phyloP scores from a whole-genome alignment of 2,113 vertebrate genomes.

The Seriola quinqueradiata region DNA sequence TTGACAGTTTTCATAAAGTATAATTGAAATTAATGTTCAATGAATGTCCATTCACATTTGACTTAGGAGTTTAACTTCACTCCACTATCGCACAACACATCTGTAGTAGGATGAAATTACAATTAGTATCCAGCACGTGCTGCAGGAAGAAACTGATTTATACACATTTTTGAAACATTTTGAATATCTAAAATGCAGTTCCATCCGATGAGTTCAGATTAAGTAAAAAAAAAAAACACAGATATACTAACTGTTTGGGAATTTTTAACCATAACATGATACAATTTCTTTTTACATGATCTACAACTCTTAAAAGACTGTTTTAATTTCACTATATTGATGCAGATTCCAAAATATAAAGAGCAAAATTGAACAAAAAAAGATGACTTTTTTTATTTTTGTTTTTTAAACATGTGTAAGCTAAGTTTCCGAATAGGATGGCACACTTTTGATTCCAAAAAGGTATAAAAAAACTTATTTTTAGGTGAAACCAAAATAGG shows the following conservation, averaged over 20 bases:
- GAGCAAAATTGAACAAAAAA: too few relatives aligned
- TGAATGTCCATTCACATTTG: neutral
- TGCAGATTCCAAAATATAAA: neutral
- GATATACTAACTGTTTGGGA: neutral
- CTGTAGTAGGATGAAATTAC: neutral
- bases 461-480: too few relatives aligned
- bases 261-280: neutral
- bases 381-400: too few relatives aligned
- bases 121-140: neutral
- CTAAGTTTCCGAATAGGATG: neutral
- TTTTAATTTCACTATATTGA: neutral
- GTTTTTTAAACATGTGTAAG: neutral
- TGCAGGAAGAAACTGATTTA: neutral
- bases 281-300: neutral
- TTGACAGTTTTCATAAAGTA: neutral
- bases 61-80: neutral
- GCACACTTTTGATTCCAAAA: neutral
- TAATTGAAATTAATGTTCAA: neutral
- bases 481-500: too few relatives aligned
- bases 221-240: neutral
- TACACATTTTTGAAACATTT: neutral
- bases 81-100: neutral
- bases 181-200: neutral
- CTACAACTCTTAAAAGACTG: neutral
- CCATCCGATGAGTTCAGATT: neutral